Conservation (phyloP, 2,888 invertebrate species). For the Xylota sylvarum region DNA sequence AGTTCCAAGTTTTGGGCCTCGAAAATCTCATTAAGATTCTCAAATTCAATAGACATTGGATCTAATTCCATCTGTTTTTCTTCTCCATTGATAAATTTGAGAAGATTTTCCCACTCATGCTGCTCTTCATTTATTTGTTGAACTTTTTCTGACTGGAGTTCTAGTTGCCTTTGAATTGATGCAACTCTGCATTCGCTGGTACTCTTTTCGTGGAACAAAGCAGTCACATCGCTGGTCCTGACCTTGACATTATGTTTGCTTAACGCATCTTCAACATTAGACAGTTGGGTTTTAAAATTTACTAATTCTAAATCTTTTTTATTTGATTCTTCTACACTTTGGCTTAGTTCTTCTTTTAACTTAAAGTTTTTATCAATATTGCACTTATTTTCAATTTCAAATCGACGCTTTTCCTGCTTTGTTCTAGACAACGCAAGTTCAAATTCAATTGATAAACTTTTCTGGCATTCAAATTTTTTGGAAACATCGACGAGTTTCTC, state of each 20-base stretch:
- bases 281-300: constrained; percentile 27
- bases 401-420: constrained; percentile 53
- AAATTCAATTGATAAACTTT: constrained; percentile 54
- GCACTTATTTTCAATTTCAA: constrained; percentile 58
- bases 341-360: constrained; percentile 35
- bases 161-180: constrained; percentile 79
- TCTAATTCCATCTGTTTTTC: constrained; percentile 78
- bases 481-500: constrained; percentile 75
- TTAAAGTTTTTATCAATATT: constrained; percentile 46
- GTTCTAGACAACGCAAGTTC: constrained; percentile 62
- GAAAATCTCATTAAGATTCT: constrained; percentile 81
- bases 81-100: constrained; percentile 79
- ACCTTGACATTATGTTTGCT: constrained; percentile 8
- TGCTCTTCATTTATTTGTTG: constrained; percentile 80
- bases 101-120: constrained; percentile 81
- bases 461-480: constrained; percentile 45
- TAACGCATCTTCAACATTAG: neutral
- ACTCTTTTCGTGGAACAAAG: neutral
- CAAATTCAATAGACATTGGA: constrained; percentile 80
- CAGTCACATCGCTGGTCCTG: neutral
- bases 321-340: constrained; percentile 1
- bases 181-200: constrained; percentile 71
- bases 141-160: constrained; percentile 81
- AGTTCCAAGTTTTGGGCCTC: constrained; percentile 81
- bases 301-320: constrained; percentile 46